Evolutionary conservation across 1,140 invertebrate genomes (phyloP).

Genomic region (Heterodera carotae): DNA sequence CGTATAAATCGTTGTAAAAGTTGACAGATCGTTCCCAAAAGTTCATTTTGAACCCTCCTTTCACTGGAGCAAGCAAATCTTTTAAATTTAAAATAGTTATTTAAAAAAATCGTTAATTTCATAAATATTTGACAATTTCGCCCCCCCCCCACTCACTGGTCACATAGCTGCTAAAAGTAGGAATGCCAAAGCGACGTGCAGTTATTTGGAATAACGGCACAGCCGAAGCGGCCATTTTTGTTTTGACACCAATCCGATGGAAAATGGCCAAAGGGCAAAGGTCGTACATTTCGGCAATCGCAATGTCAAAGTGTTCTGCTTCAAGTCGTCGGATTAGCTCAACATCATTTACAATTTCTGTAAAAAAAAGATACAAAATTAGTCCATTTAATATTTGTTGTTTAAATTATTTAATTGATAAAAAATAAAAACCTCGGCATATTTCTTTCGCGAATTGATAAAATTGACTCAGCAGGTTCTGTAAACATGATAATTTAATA

Average conservation of each 20-base stretch:
- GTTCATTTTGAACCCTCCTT: no score
- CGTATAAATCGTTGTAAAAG: no score
- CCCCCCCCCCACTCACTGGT: neutral
- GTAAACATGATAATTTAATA: no score
- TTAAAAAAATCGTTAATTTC: neutral
- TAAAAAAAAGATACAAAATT: neutral
- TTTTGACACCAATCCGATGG: constrained; percentile 23
- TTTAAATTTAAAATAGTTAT: neutral
- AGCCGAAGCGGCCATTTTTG: constrained; percentile 8
- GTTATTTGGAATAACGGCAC: constrained; percentile 3
- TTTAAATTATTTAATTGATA: neutral
- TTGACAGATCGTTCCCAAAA: no score
- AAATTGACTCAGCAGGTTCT: neutral
- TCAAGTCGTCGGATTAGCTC: constrained; percentile 3
- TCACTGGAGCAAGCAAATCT: no score
- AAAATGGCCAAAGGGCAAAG: no score
- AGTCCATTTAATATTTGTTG: no score
- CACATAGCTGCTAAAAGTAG: constrained; percentile 26
- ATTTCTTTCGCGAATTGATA: neutral
- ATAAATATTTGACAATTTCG: neutral
- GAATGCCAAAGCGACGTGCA: constrained; percentile 24
- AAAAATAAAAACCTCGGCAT: no score
- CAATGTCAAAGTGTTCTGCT: no score
- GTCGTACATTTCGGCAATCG: no score
- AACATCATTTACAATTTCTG: constrained; percentile 6